Percentiles rank a stretch among this genome's conserved stretches.
These are phyloP conservation scores for Pygocentrus nattereri DNA, from an alignment of 2,797 vertebrate species.

Conservation along the genomic window DNA sequence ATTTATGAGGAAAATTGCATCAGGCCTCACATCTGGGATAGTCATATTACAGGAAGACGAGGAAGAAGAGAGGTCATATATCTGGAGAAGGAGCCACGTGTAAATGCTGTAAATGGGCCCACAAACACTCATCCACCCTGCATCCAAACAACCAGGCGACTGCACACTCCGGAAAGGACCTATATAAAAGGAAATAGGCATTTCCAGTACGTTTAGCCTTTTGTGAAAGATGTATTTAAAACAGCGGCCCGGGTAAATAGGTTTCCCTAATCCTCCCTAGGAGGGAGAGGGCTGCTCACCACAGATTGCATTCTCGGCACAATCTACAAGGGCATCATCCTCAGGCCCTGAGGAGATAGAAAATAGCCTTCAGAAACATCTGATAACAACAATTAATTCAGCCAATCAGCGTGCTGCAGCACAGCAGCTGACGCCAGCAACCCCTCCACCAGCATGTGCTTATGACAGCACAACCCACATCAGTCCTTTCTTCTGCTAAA, in stretches of 20 bases:
- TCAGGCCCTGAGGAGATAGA: conserved; percentile 54
- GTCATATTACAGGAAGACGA: conserved; percentile 44
- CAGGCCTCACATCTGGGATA: conserved; percentile 37
- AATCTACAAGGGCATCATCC: conserved; percentile 78
- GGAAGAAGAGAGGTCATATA: conserved; percentile 49
- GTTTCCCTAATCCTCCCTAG: conserved; percentile 77
- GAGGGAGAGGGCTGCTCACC: conserved; percentile 72
- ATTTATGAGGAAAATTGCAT: conserved; percentile 50
- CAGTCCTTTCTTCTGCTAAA: conserved; percentile 25
- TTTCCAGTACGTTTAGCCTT: conserved; percentile 24
- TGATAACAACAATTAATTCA: conserved; percentile 75
- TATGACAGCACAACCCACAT: conserved; percentile 56
- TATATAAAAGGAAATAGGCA: conserved; percentile 33
- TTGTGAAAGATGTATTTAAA: conserved; percentile 42
- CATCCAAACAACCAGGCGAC: neutral
- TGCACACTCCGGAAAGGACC: conserved; percentile 6
- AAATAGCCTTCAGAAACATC: conserved; percentile 72
- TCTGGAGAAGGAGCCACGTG: conserved; percentile 26
- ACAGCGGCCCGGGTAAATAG: conserved; percentile 60
- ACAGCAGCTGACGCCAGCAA: conserved; percentile 36
- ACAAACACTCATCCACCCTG: neutral
- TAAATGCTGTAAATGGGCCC: neutral
- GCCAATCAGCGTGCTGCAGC: conserved; percentile 70
- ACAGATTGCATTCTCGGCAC: conserved; percentile 74
- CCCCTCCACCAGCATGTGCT: conserved; percentile 60